Evolutionary conservation across 2,797 vertebrate genomes (phyloP), one percentile per base, ranked within the genome.

Genomic region (Tachyglossus aculeatus): DNA sequence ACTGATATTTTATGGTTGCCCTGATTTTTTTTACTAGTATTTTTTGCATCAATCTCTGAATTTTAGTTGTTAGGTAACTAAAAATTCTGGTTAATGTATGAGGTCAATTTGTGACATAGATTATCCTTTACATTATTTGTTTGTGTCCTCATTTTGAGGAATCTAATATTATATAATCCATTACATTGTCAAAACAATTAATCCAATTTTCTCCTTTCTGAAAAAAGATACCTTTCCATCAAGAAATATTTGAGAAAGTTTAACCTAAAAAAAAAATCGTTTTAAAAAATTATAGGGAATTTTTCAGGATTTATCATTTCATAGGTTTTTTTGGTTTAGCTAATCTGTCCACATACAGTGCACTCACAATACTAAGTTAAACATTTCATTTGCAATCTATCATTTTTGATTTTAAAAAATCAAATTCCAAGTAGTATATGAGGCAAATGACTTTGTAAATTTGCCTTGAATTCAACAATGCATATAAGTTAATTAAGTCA

Each of bases 401-500:
- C 75, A 80, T 80, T 81, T 71, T 70, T 77, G 68, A 65, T 59
- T 79, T 41, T 68, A 60, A 36, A 75, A 57, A 79, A 77, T 81
- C 68, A 73, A 68, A 78, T 81, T 85, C 77, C 63, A 75, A 79
- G 78, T 68, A 75, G 65, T 57, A 68, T 81, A 81, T n/a, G n/a
- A 81, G 80, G 55, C 83, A 80, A 78, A 83, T 77, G 73, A 66
- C 73, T 57, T 66, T 81, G 44, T 75, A 68, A 68, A 75, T 71
- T 83, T 70, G 34, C 54, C 36, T 69, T 80, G 79, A 85, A 78
- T 76, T 85, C 71, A 66, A 50, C 68, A 75, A n/a, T 80, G 72
- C 50, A 15, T n/a, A n/a, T n/a, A n/a, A n/a, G n/a, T n/a, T n/a
- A n/a, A 52, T 55, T 57, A 77, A 68, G 75, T 40, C 63, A 38